phyloP scores from a whole-genome alignment of 2,888 invertebrate species.

The Antheraea assamensis region DNA sequence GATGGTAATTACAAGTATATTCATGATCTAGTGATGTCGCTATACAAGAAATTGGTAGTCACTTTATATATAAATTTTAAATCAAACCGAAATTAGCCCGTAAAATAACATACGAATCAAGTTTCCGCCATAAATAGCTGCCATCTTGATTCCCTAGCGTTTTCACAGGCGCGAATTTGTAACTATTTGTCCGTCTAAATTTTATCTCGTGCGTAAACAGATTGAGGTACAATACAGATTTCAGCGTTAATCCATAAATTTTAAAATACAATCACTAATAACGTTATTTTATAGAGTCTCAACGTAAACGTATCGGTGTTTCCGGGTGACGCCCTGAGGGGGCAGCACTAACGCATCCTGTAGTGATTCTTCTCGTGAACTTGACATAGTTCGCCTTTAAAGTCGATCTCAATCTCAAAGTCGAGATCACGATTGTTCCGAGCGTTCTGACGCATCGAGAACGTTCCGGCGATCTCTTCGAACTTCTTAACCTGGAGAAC shows the following conservation, averaged over 20 bases:
- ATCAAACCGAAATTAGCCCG: too few relatives aligned
- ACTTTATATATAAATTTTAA: too few relatives aligned
- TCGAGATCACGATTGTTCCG: constrained; percentile 98
- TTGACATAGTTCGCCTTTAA: constrained; percentile 94
- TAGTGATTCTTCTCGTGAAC: constrained; percentile 93
- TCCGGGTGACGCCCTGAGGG: too few relatives aligned
- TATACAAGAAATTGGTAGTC: too few relatives aligned
- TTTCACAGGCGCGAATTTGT: not conserved
- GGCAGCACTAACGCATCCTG: constrained; percentile 90
- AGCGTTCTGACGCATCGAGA: constrained; percentile 97
- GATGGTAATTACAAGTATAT: too few relatives aligned
- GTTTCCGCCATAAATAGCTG: constrained; percentile 1
- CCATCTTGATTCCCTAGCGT: not conserved
- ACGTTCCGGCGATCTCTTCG: constrained; percentile 95
- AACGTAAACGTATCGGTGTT: not conserved
- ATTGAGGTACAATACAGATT: not conserved
- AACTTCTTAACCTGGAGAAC: constrained; percentile 88
- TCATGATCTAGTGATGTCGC: too few relatives aligned
- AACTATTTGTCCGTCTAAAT: not conserved
- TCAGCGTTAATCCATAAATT: not conserved
- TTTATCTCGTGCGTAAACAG: not conserved
- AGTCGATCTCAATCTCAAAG: constrained; percentile 95
- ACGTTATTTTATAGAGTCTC: not conserved
- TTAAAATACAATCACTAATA: constrained; percentile 2
- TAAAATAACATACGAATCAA: not conserved